Evolutionary conservation across 2,888 invertebrate genomes (phyloP).

Genomic region (Leptopilina syphax): DNA sequence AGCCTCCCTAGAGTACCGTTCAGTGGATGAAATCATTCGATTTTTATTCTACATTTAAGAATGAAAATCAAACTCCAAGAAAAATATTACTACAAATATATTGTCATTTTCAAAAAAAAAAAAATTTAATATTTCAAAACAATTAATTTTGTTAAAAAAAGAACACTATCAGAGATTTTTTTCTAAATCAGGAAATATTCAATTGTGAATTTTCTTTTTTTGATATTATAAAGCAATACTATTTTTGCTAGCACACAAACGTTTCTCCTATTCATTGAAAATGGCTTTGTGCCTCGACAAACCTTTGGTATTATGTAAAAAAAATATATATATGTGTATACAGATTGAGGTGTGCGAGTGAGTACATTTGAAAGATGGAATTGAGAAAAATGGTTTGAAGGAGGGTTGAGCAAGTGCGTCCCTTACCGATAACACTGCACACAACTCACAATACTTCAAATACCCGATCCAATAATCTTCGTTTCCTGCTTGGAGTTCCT

Average conservation of each 20-base stretch:
- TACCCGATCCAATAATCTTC: not conserved
- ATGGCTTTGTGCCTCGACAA: slow-evolving; percentile 60
- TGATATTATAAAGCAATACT: slow-evolving; percentile 63
- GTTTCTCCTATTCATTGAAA: slow-evolving; percentile 66
- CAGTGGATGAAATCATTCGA: slow-evolving; percentile 9
- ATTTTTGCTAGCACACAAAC: slow-evolving; percentile 68
- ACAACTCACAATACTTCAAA: slow-evolving; percentile 8
- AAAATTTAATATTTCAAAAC: not conserved
- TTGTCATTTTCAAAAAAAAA: too few species aligned
- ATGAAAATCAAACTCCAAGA: not conserved
- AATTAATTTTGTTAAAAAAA: too few species aligned
- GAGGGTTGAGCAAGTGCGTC: slow-evolving; percentile 13
- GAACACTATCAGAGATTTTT: too few species aligned
- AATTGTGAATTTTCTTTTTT: slow-evolving; percentile 10
- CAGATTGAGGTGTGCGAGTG: not conserved
- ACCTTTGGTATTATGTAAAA: not conserved
- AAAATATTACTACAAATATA: not conserved
- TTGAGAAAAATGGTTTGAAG: slow-evolving; percentile 1
- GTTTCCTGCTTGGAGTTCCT: not conserved
- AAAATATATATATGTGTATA: too few species aligned
- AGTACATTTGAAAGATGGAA: slow-evolving; percentile 4
- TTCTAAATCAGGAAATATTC: too few species aligned
- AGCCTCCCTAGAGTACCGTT: not conserved
- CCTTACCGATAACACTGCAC: slow-evolving; percentile 8
- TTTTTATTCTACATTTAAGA: slow-evolving; percentile 15